Percentiles rank a stretch among this genome's conserved stretches.
Conservation (phyloP, 1,140 invertebrate species). For the Hypsibius dujardini region DNA sequence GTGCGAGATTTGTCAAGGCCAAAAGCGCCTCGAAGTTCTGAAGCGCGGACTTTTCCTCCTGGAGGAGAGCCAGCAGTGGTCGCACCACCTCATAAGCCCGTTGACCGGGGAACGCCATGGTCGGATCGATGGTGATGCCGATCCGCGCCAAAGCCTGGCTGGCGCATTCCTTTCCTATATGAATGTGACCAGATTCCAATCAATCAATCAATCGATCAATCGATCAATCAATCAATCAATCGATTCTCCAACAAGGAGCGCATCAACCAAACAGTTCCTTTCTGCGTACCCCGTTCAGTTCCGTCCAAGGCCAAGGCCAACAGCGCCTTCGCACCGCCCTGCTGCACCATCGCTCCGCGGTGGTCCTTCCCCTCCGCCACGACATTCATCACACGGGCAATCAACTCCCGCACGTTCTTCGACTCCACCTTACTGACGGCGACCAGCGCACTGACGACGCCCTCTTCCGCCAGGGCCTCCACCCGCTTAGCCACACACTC, state of each 20-base stretch:
- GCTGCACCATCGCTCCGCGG: slow-evolving; percentile 75
- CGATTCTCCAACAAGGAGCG: too few species aligned
- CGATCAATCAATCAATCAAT: too few species aligned
- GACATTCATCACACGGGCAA: slow-evolving; percentile 70
- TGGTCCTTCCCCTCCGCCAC: slow-evolving; percentile 61
- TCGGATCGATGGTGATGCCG: slow-evolving; percentile 90
- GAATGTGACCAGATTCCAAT: too few species aligned
- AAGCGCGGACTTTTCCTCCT: slow-evolving; percentile 67
- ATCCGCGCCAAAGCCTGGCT: slow-evolving; percentile 82
- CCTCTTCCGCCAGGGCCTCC: slow-evolving; percentile 55
- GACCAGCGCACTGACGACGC: slow-evolving; percentile 70
- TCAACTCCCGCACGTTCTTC: slow-evolving; percentile 69
- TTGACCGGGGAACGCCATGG: slow-evolving; percentile 87
- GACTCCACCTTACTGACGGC: slow-evolving; percentile 79
- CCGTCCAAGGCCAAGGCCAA: slow-evolving; percentile 21
- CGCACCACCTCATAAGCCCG: slow-evolving; percentile 60
- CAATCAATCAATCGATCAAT: too few species aligned
- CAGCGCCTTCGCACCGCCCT: slow-evolving; percentile 62
- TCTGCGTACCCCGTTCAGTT: too few species aligned
- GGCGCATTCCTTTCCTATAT: slow-evolving; percentile 62
- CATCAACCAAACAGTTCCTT: too few species aligned
- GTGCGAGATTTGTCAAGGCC: slow-evolving; percentile 83
- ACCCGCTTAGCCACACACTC: slow-evolving; percentile 76
- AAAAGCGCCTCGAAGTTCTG: slow-evolving; percentile 93
- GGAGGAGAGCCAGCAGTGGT: slow-evolving; percentile 64